Base-by-base conservation (phyloP, 1,140 invertebrate species). In the Kradibia gibbosae region DNA sequence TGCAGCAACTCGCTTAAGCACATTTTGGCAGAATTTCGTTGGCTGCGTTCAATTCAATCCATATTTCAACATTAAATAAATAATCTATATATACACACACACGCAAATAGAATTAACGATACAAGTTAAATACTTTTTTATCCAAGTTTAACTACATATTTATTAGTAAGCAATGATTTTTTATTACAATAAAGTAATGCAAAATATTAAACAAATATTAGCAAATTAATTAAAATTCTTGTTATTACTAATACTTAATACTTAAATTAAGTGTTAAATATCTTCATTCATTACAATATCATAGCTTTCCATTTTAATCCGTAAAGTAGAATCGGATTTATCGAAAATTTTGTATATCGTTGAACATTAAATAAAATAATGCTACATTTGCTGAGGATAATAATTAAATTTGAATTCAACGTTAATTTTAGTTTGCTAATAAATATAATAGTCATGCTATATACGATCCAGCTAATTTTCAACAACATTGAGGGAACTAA, bases 181-280 rank as follows among this genome's bases (percentile, higher is more conserved):
- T 60, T 72, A n/a, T n/a, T 31, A 45, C 50, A 50, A 73, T 80
- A 73, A 73, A 79, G 72, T 60, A 72, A 72, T 84, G 73, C 82
- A 81, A 84, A 84, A 84, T 81, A 67, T 73, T 65, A 17, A 39
- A 67, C 36, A 45, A 45, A 42, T 70, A 45, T 42, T n/a, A n/a
- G 31, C 31, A 36, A 5, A 11, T 65, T 20, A 65, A 70, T 70
- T 28, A 20, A 39, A 39, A 31, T 45, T 5, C 22, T 45, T 28
- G 7, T 22, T 70, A 25, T 70, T 10, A 39, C 50, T 11, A 3
- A 11, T 28, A 25, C 39, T 17, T 48, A 50, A 4, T 48, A 28
- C 22, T 67, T 67, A 1, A 39, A 39, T 39, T n/a, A 20, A 3
- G 1, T 7, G 36, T 31, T 34, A 5, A 39, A 17, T 67, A 36